Evolutionary conservation across 2,797 vertebrate species (phyloP).

Genomic region (Toxotes lorentzi): DNA sequence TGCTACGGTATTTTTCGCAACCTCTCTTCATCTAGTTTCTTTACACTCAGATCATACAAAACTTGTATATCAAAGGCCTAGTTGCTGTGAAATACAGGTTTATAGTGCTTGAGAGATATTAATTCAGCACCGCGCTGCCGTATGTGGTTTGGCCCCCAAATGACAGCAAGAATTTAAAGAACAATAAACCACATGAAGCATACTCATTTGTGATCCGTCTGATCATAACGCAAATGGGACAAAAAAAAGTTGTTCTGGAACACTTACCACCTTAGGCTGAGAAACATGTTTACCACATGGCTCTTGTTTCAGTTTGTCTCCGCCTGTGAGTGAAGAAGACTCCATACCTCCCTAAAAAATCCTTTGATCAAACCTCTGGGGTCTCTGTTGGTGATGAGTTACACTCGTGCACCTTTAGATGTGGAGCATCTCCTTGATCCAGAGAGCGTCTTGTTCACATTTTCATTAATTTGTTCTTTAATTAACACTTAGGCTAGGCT

Average conservation of each 20-base stretch:
- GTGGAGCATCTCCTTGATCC: not conserved
- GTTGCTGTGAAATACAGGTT: not conserved
- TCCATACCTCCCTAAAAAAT: not conserved
- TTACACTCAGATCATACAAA: not conserved
- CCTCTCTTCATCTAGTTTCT: not conserved
- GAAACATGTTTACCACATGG: not conserved
- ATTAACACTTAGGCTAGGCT: not conserved
- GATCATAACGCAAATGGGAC: not conserved
- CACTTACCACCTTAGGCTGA: not conserved
- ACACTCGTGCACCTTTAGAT: not conserved
- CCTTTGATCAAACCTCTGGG: slow-evolving; percentile 11
- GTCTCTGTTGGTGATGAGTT: not conserved
- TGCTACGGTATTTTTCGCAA: not conserved
- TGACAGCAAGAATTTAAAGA: not conserved
- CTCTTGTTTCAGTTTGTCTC: slow-evolving; percentile 5
- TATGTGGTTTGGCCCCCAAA: not conserved
- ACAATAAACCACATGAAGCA: not conserved
- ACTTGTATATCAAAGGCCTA: not conserved
- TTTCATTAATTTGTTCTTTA: slow-evolving; percentile 1
- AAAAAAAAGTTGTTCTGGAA: not conserved
- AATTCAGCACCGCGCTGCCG: not conserved
- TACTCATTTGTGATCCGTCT: not conserved
- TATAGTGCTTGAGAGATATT: not conserved
- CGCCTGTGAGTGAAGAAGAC: slow-evolving; percentile 1
- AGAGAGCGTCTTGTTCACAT: not conserved